These are phyloP conservation scores for Dynastes grantii DNA, from an alignment of 2,888 invertebrate genomes.

Conservation along the genomic window DNA sequence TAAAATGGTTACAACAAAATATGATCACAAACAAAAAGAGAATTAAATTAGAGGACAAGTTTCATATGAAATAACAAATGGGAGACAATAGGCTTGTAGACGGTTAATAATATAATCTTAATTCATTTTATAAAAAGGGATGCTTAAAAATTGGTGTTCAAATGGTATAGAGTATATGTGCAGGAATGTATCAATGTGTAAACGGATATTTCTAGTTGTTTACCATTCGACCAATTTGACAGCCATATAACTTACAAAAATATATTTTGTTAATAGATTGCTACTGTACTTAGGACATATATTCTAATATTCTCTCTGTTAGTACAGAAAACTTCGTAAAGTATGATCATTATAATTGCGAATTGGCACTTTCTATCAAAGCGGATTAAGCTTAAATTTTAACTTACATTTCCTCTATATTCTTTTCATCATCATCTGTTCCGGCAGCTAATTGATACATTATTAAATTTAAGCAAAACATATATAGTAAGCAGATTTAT, in stretches of 20 bases:
- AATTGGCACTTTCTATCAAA: neutral
- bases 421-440: neutral
- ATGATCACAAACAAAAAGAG: conserved; percentile 31
- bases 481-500: conserved; percentile 12
- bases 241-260: neutral
- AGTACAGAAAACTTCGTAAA: neutral
- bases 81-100: conserved; percentile 24
- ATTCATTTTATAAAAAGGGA: conserved; percentile 12
- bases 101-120: neutral
- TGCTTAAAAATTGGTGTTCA: conserved; percentile 22
- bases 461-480: neutral
- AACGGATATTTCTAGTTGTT: conserved; percentile 17
- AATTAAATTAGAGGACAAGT: conserved; percentile 29
- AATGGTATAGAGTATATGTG: conserved; percentile 32
- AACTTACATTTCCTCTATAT: neutral
- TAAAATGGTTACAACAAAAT: conserved; percentile 46
- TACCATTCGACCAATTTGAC: neutral
- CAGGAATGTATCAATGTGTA: conserved; percentile 36
- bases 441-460: conserved; percentile 17
- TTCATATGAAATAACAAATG: conserved; percentile 30
- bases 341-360: neutral
- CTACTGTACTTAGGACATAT: conserved; percentile 41
- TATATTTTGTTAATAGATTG: conserved; percentile 7
- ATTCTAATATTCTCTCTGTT: conserved; percentile 10
- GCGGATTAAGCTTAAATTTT: conserved; percentile 5